Evolutionary conservation across 1,140 invertebrate species (phyloP), one percentile per base, ranked within the genome.

Genomic region (Camponotus vicinus): DNA sequence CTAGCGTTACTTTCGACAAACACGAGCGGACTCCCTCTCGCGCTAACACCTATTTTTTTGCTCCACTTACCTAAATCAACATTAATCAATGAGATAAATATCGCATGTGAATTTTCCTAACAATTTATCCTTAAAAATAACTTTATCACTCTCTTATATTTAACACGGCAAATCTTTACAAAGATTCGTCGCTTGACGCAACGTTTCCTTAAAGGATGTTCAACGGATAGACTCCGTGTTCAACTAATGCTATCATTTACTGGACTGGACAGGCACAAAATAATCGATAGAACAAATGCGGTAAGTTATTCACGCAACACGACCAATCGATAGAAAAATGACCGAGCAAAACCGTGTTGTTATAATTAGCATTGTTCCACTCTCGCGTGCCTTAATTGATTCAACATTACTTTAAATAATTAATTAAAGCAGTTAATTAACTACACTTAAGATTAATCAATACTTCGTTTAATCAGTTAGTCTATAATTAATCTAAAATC

Each of bases 231-330:
- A 55, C 63, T 49, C 64, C 45, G 11, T 78, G 61, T 88, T 78
- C 71, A 76, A 78, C 75, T 85, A 52, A 57, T 42, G 70, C 78
- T 89, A 86, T 88, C 83, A 59, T 87, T 61, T 49, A 59, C 70
- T 78, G 61, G 32, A 71, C 79, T 71, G 86, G 83, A 83, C 71
- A 88, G 32, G 75, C 75, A 87, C 40, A 69, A 86, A 92, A 91
- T 84, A 92, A 92, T 92, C 92, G 85, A 92, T 92, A 88, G 45
- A 86, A 89, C 82, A 67, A 87, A 85, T 85, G 71, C 85, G 42
- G 34, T 79, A 85, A 52, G 71, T 87, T 91, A 89, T 91, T 92
- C 88, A 85, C 85, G 77, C 85, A 77, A 70, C 73, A 71, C 63
- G 61, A 45, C 59, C 57, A 71, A 86, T 92, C 90, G 71, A 91